phyloP scores from a whole-genome alignment of 2,888 invertebrate genomes.

The Mythimna vitellina region DNA sequence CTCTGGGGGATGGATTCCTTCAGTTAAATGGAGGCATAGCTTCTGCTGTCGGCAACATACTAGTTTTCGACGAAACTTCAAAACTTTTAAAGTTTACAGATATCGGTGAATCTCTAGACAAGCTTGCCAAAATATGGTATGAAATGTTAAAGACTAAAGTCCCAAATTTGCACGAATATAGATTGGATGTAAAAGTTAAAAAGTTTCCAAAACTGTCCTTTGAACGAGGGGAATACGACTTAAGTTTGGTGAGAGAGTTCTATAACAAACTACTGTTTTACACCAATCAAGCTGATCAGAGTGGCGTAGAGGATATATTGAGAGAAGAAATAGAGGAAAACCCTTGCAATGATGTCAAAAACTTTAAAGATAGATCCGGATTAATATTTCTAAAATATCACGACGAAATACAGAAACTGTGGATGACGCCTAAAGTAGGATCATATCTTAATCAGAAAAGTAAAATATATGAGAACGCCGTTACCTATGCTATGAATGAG shows the following conservation, averaged over 20 bases:
- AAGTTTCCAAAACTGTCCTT: conserved; percentile 53
- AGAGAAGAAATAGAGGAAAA: conserved; percentile 36
- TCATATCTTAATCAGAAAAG: conserved; percentile 39
- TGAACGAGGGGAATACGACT: conserved; percentile 32
- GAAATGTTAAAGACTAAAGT: conserved; percentile 17
- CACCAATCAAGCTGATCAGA: conserved; percentile 53
- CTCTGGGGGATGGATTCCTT: conserved; percentile 31
- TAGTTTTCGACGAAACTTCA: conserved; percentile 35
- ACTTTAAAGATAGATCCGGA: conserved; percentile 35
- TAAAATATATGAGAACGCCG: conserved; percentile 29
- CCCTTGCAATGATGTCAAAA: conserved; percentile 11
- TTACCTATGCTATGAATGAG: conserved; percentile 28
- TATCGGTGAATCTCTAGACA: background rate
- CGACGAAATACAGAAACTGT: conserved; percentile 51
- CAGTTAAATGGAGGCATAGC: conserved; percentile 45
- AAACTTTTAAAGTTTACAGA: conserved; percentile 30
- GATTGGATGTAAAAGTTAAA: conserved; percentile 33
- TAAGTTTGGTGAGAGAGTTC: conserved; percentile 38
- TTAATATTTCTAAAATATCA: conserved; percentile 51
- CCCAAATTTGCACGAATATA: conserved; percentile 37
- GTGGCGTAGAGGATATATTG: conserved; percentile 30
- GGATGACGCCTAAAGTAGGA: conserved; percentile 42
- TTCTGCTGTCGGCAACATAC: conserved; percentile 53
- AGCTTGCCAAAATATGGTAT: conserved; percentile 9
- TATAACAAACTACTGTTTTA: conserved; percentile 51